Evolutionary conservation across 2,113 vertebrate species (phyloP).

Genomic region (Meriones unguiculatus): DNA sequence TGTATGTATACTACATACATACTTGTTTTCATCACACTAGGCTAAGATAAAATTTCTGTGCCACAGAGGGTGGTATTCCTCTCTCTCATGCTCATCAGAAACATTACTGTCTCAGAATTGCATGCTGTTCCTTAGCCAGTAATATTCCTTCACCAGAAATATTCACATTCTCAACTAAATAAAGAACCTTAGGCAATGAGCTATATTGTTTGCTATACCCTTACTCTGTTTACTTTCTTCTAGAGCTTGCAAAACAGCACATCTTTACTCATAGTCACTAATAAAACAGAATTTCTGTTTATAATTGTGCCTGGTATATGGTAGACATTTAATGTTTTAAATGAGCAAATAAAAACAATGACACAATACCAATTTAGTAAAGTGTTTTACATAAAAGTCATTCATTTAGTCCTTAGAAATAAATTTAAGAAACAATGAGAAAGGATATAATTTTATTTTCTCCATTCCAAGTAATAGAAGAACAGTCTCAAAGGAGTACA

Average conservation of each 20-base stretch:
- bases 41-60: neutral
- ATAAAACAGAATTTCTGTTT: neutral
- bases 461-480: conserved; percentile 16
- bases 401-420: neutral
- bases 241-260: neutral
- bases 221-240: neutral
- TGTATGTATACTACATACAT: neutral
- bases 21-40: neutral
- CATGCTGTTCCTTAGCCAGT: neutral
- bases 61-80: neutral
- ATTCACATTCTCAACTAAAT: neutral
- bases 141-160: neutral
- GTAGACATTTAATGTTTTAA: neutral
- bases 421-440: neutral
- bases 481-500: conserved; percentile 13
- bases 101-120: neutral
- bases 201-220: neutral
- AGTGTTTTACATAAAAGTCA: neutral
- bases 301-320: neutral
- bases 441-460: conserved; percentile 17
- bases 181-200: neutral
- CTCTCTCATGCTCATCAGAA: neutral
- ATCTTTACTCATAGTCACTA: neutral
- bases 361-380: neutral
- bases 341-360: neutral